phyloP scores from a whole-genome alignment of 2,113 vertebrate species.

The Donacobius atricapilla region DNA sequence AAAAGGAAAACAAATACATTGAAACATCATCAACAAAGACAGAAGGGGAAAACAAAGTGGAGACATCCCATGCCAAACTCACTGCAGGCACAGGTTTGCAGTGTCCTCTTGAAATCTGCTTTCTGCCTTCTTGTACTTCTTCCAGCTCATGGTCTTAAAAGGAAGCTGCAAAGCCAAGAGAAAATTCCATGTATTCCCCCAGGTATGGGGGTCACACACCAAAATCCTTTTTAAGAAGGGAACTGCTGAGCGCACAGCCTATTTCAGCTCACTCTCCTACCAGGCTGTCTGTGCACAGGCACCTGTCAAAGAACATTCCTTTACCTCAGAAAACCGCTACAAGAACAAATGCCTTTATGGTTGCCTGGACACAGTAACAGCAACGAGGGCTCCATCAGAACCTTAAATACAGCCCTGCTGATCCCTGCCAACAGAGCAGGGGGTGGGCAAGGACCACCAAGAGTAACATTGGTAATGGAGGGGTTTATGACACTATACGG shows the following conservation, averaged over 20 bases:
- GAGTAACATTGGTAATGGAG: neutral
- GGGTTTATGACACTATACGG: neutral
- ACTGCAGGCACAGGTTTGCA: neutral
- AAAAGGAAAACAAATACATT: conserved; percentile 29
- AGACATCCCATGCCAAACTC: neutral
- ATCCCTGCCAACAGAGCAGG: neutral
- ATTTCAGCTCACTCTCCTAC: neutral
- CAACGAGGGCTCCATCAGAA: neutral
- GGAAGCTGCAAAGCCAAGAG: neutral
- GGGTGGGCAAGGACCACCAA: neutral
- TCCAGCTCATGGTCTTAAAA: neutral
- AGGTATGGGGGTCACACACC: neutral
- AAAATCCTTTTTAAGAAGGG: neutral
- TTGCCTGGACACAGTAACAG: neutral
- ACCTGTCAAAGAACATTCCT: neutral
- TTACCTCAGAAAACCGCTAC: neutral
- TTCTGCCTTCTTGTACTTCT: neutral
- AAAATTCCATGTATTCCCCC: neutral
- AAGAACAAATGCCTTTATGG: neutral
- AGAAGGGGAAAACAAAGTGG: neutral
- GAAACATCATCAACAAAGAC: neutral
- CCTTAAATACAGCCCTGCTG: neutral
- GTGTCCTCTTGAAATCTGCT: neutral
- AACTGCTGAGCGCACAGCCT: neutral
- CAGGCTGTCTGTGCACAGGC: neutral